These are phyloP conservation scores for Eulithis testata DNA, from an alignment of 2,888 invertebrate genomes.

Conservation along the genomic window DNA sequence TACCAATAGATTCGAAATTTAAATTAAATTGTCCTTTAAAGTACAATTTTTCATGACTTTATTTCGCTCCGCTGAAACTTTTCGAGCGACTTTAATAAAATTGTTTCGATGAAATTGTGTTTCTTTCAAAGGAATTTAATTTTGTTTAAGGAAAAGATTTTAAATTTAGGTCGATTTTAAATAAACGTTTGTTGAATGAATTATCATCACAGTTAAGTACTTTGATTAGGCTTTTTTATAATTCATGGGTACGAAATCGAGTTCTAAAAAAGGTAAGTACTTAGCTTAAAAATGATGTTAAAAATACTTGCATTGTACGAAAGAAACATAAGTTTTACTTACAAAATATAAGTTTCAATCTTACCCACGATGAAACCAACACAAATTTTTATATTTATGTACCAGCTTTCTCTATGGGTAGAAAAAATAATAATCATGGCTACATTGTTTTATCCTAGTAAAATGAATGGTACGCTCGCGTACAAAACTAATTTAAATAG, in stretches of 20 bases:
- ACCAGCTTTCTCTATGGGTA: no score
- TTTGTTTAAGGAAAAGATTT: slow-evolving; percentile 14
- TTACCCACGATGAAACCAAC: no score
- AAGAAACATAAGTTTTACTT: no score
- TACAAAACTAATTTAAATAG: slow-evolving; percentile 22
- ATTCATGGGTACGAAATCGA: no score
- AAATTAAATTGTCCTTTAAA: slow-evolving; percentile 57
- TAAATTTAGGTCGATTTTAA: slow-evolving; percentile 2
- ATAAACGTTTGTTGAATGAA: neutral
- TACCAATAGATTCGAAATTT: slow-evolving; percentile 62
- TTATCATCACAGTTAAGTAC: neutral
- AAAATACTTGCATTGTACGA: no score
- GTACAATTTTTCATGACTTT: slow-evolving; percentile 40
- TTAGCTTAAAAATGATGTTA: no score
- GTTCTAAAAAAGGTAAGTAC: no score
- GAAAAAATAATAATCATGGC: neutral
- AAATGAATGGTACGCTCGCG: slow-evolving; percentile 14
- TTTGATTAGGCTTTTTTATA: no score
- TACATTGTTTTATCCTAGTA: slow-evolving; percentile 13
- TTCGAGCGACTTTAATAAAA: slow-evolving; percentile 33
- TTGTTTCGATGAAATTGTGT: slow-evolving; percentile 32
- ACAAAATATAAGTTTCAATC: no score
- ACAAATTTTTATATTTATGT: no score
- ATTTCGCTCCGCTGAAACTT: slow-evolving; percentile 25
- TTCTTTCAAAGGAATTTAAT: slow-evolving; percentile 24